phyloP scores from a whole-genome alignment of 1,140 invertebrate genomes.

The Ooceraea biroi region DNA sequence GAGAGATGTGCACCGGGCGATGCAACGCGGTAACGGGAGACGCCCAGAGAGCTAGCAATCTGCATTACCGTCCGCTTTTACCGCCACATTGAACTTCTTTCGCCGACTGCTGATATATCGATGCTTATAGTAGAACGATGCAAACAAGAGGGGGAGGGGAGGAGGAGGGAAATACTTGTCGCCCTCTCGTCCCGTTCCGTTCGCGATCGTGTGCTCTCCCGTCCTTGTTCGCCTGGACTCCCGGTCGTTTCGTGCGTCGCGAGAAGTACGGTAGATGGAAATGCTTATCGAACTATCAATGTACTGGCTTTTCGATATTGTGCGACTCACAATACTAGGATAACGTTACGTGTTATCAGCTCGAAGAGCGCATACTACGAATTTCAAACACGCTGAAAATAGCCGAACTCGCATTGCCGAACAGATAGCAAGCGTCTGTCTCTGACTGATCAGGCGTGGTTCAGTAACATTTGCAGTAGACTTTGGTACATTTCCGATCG shows the following conservation, averaged over 20 bases:
- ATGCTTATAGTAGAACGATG: slow-evolving; percentile 52
- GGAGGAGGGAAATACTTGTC: slow-evolving; percentile 50
- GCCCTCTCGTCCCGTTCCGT: slow-evolving; percentile 25
- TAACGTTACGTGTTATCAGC: slow-evolving; percentile 5
- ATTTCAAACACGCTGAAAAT: slow-evolving; percentile 12
- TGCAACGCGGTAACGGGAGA: slow-evolving; percentile 72
- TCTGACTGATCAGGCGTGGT: not conserved
- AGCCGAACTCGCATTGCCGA: not conserved
- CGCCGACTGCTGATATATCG: slow-evolving; percentile 75
- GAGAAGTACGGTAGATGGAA: slow-evolving; percentile 5
- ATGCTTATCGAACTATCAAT: slow-evolving; percentile 6
- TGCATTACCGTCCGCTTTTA: slow-evolving; percentile 80
- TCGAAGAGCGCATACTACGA: not conserved
- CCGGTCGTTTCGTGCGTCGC: not conserved
- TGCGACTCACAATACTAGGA: not conserved
- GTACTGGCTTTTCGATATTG: not conserved
- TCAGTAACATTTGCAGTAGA: not conserved
- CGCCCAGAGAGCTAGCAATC: slow-evolving; percentile 72
- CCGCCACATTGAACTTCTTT: slow-evolving; percentile 70
- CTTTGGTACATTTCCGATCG: not conserved
- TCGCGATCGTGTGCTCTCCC: not conserved
- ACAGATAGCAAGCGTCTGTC: not conserved
- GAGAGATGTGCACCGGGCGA: slow-evolving; percentile 56
- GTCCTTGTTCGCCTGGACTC: not conserved
- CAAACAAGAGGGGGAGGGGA: not conserved